Base-by-base conservation (phyloP, 1,140 invertebrate genomes). In the Zeugodacus cucurbitae region DNA sequence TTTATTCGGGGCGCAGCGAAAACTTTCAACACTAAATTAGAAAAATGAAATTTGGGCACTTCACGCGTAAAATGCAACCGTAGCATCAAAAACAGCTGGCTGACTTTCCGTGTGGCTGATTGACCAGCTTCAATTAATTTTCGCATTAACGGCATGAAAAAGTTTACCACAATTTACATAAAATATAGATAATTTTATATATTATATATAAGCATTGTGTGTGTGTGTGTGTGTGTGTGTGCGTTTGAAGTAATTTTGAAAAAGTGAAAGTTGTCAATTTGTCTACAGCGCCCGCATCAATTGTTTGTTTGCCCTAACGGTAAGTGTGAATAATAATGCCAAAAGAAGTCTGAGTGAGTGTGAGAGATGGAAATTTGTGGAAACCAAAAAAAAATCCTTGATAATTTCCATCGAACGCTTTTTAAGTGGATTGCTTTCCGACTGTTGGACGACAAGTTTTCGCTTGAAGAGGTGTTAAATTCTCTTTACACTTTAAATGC, bases 341-440 rank as follows among this genome's bases (percentile, higher is more conserved):
- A 17, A 54, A 17, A 17, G 2, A 54, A 26, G n/a, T n/a, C n/a
- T n/a, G n/a, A 11, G 8, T 1, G 26, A 67, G 17, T 32, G 62
- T 14, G 62, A 67, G 11, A 48, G 48, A 17, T 11, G 4, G 17
- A 54, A 20, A 54, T 54, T 54, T 7, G 32, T 41, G 11, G 20
- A 37, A 41, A 62, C 4, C 22, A 74, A 74, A n/a, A n/a, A n/a
- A n/a, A n/a, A n/a, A 74, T 74, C 67, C 32, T 22, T 34, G 34
- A 20, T 41, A 74, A 74, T 41, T 74, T 74, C 32, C 67, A n/a
- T 41, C 20, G 34, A 74, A 74, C 22, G 32, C 34, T 10, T 37
- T 70, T 74, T 74, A 74, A 74, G 67, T 74, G 67, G 67, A 74
- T 74, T 74, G 67, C 67, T 74, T 74, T 74, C 22, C 67, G 17